A percentile compares a stretch with the other conserved stretches of the same genome.
phyloP scores from a whole-genome alignment of 2,888 invertebrate genomes.

The Argynnis bischoffii region DNA sequence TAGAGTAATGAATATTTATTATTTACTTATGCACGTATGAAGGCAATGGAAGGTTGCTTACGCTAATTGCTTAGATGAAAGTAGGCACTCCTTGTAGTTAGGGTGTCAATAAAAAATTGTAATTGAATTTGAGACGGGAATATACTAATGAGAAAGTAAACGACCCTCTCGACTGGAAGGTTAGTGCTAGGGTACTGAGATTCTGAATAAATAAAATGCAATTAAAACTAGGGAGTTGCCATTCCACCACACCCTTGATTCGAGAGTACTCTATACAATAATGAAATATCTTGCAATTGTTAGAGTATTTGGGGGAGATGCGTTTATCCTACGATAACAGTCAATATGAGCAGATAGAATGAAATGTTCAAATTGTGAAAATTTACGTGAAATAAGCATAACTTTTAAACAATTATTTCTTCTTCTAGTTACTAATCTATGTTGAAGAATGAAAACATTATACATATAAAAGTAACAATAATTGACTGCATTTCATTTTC shows the following conservation, averaged over 20 bases:
- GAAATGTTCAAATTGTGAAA: too few species aligned
- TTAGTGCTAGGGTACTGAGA: constrained; percentile 57
- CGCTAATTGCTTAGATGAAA: too few species aligned
- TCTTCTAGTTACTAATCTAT: too few species aligned
- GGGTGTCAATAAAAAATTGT: constrained; percentile 38
- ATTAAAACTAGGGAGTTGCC: constrained; percentile 64
- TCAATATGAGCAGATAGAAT: not conserved
- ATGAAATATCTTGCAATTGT: constrained; percentile 51
- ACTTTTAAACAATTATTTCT: too few species aligned
- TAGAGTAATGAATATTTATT: too few species aligned
- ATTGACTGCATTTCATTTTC: not conserved
- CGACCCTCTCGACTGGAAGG: constrained; percentile 51
- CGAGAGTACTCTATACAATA: constrained; percentile 53
- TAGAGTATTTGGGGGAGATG: constrained; percentile 47
- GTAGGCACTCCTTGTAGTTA: not conserved
- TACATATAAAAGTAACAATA: not conserved
- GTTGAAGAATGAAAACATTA: not conserved
- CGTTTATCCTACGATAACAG: constrained; percentile 44
- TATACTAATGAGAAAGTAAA: constrained; percentile 59
- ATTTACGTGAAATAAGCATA: too few species aligned
- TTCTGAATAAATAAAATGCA: constrained; percentile 78
- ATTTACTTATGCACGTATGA: too few species aligned
- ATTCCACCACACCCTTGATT: constrained; percentile 47
- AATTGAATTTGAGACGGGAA: constrained; percentile 47
- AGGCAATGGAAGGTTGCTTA: too few species aligned